These are phyloP conservation scores for Melospiza melodia DNA, from an alignment of 2,113 vertebrate species.

Conservation along the genomic window DNA sequence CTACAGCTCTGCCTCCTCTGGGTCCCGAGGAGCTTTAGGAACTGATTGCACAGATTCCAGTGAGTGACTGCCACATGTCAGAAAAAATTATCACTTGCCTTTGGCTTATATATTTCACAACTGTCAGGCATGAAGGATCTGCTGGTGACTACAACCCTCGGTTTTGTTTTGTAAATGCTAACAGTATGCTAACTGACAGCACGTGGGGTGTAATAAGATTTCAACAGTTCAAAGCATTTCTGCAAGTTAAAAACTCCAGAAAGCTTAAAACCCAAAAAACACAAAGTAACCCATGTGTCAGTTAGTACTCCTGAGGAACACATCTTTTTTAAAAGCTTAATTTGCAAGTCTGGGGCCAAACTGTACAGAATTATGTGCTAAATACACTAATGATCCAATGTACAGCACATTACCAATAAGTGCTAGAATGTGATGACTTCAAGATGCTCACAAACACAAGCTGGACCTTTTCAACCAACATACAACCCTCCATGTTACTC, in stretches of 20 bases:
- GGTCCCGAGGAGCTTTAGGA: background rate
- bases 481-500: background rate
- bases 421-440: background rate
- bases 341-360: background rate
- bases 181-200: background rate
- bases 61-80: conserved; percentile 19
- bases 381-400: background rate
- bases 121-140: background rate
- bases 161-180: conserved; percentile 9
- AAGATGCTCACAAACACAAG: background rate
- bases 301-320: background rate
- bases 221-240: background rate
- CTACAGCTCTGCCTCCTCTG: background rate
- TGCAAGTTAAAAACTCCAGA: background rate
- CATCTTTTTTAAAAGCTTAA: background rate
- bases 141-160: background rate
- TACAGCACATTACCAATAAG: background rate
- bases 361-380: background rate
- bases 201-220: background rate
- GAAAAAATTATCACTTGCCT: conserved; percentile 10
- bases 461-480: background rate
- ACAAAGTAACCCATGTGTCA: background rate
- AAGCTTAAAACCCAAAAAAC: background rate
- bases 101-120: background rate
- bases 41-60: background rate